These are phyloP conservation scores for Catagonus wagneri DNA, from an alignment of 2,113 vertebrate species.

Conservation along the genomic window DNA sequence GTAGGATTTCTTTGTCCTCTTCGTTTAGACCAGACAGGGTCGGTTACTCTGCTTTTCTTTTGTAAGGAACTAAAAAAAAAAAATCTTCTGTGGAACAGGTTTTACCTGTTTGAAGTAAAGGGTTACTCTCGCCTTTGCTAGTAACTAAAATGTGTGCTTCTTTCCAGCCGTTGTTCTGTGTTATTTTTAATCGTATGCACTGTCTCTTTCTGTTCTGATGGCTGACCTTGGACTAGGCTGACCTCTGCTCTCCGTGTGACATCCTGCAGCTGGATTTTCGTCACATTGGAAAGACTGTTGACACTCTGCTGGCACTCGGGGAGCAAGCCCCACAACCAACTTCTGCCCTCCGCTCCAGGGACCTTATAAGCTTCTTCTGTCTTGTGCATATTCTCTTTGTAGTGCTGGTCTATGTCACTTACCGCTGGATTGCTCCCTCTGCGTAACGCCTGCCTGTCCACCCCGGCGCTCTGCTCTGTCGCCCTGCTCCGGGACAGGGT, in stretches of 20 bases:
- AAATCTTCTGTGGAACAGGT: conserved; percentile 31
- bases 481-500: conserved; percentile 81
- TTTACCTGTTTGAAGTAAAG: conserved; percentile 68
- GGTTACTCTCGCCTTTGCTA: conserved; percentile 74
- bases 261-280: conserved; percentile 95
- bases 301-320: conserved; percentile 91
- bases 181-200: conserved; percentile 89
- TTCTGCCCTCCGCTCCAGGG: conserved; percentile 94
- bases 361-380: conserved; percentile 95
- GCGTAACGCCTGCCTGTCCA: conserved; percentile 88
- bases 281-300: conserved; percentile 92
- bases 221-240: conserved; percentile 92
- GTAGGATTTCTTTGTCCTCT: conserved; percentile 38
- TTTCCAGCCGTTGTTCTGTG: conserved; percentile 83
- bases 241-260: conserved; percentile 96
- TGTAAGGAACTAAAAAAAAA: neutral
- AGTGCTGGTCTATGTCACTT: conserved; percentile 93
- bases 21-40: neutral
- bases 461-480: conserved; percentile 83
- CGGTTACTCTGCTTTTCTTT: neutral
- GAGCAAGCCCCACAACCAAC: conserved; percentile 91
- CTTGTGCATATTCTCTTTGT: conserved; percentile 96
- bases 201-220: conserved; percentile 89
- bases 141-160: conserved; percentile 82
- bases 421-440: conserved; percentile 94